These are phyloP conservation scores for Squalus acanthias DNA, from an alignment of 2,797 vertebrate genomes.

Conservation along the genomic window DNA sequence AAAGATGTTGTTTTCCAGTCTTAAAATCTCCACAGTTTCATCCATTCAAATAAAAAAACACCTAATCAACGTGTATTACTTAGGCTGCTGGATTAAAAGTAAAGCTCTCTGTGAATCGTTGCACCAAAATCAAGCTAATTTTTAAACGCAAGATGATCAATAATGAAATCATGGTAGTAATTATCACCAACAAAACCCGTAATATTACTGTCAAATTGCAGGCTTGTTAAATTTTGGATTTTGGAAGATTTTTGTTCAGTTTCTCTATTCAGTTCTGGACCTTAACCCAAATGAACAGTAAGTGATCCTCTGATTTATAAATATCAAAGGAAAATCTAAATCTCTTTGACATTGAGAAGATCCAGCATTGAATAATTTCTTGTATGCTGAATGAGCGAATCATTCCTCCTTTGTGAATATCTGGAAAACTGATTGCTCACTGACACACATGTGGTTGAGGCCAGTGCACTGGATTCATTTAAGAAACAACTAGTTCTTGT, in stretches of 20 bases:
- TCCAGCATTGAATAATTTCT: not conserved
- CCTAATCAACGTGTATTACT: not conserved
- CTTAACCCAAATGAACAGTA: not conserved
- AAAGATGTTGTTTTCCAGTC: not conserved
- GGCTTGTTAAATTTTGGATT: not conserved
- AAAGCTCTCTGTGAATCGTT: not conserved
- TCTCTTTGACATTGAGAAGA: not conserved
- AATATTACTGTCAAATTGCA: not conserved
- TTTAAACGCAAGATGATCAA: not conserved
- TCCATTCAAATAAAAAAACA: not conserved
- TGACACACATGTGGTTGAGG: not conserved
- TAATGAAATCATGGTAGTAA: not conserved
- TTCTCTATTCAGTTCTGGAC: not conserved
- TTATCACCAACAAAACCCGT: not conserved
- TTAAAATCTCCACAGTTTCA: not conserved
- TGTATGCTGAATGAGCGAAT: not conserved
- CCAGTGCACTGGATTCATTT: not conserved
- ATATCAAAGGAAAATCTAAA: not conserved
- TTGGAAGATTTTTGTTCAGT: not conserved
- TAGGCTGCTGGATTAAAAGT: not conserved
- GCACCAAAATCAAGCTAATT: not conserved
- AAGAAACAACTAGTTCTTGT: not conserved
- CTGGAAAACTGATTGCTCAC: no score
- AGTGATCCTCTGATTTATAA: not conserved
- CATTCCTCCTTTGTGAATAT: not conserved